Percentiles rank a stretch among this genome's conserved stretches.
Conservation (phyloP, 2,797 vertebrate species). For the Micrastur ruficollis region DNA sequence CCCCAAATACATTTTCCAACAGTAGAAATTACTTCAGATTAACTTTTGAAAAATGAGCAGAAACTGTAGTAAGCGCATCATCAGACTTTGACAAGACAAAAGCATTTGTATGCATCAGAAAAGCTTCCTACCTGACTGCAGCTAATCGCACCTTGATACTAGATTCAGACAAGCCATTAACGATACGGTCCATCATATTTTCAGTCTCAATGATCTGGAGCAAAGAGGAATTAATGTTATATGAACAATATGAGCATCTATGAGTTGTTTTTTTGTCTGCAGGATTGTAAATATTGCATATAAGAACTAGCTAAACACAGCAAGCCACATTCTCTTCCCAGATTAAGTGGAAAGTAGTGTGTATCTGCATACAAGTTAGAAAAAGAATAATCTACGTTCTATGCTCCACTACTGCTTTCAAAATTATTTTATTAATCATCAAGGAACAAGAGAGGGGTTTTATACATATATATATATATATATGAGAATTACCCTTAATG, state of each 20-base stretch:
- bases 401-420: neutral
- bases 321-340: neutral
- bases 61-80: conserved; percentile 8
- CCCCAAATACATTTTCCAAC: neutral
- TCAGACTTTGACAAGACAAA: neutral
- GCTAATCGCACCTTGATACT: conserved; percentile 98
- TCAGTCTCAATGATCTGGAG: conserved; percentile 96
- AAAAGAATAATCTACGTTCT: neutral
- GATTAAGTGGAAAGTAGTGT: neutral
- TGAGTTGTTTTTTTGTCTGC: neutral
- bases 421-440: neutral
- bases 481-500: neutral
- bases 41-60: neutral
- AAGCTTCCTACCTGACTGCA: conserved; percentile 90
- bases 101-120: neutral
- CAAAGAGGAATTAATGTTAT: conserved; percentile 46
- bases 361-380: neutral
- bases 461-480: neutral
- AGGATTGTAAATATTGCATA: neutral
- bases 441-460: neutral
- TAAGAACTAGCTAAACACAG: neutral
- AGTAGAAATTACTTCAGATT: neutral
- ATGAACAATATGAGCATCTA: conserved; percentile 22
- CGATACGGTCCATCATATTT: conserved; percentile 99
- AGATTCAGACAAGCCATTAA: conserved; percentile 96